Base-by-base conservation (phyloP, 2,113 vertebrate genomes). In the Corythornis madagascariensis region DNA sequence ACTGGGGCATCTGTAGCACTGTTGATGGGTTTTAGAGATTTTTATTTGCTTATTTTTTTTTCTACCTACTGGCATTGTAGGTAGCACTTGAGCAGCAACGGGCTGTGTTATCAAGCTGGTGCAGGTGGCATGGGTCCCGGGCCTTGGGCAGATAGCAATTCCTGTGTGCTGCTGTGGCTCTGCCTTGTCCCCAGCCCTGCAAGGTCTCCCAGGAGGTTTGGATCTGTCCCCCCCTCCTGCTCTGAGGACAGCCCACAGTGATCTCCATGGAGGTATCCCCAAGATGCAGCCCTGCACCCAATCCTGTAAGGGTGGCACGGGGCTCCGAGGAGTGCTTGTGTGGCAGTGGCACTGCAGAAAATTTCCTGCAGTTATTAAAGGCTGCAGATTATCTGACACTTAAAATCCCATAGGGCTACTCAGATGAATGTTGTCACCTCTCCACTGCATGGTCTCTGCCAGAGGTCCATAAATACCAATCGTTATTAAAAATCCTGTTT, bases 181-280 rank as follows among this genome's bases (percentile, higher is more conserved):
- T 82, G 55, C n/a, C 38, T 28, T 3, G 1, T 50, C 31, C 33
- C 33, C 66, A 75, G 77, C 48, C 38, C 63, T 15, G 21, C 12
- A 3, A 48, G 10, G 16, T 65, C 55, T 29, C 35, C 24, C 33
- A 2, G 1, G 2, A 9, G 25, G 8, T 65, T 75, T 29, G 70
- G 25, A 17, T 17, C 12, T 2, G 18, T 66, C 7, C 29, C 43
- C 2, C 2, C 0, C 9, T 55, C 13, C 26, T 50, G 55, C 48
- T 42, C n/a, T 0, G 0, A 63, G 38, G 31, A 15, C 2, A 63
- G 2, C 31, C 25, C 5, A 1, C 1, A 2, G 7, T 1, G 0
- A 1, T 20, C 25, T 64, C n/a, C 2, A 0, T 5, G 8, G 13
- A 20, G 1, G 19, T 19, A 0, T n/a, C 56, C 57, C 28, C 9